These are phyloP conservation scores for Pseudopodoces humilis DNA, from an alignment of 2,113 vertebrate species.

Conservation along the genomic window DNA sequence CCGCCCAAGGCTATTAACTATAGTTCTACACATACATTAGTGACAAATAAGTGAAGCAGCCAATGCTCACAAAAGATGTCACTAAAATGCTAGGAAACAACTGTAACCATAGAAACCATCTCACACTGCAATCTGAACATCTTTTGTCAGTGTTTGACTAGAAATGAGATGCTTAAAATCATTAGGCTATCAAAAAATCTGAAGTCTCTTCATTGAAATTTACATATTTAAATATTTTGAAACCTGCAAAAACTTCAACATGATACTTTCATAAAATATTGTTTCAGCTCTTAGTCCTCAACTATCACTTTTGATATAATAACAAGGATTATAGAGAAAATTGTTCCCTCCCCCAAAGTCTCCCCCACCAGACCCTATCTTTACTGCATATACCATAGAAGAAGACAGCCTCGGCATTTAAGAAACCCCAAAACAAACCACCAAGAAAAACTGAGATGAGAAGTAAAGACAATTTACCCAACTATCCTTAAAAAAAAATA, in stretches of 20 bases:
- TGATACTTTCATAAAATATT: constrained; percentile 87
- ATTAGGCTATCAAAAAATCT: constrained; percentile 86
- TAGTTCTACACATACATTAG: constrained; percentile 87
- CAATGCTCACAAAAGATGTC: constrained; percentile 86
- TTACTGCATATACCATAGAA: constrained; percentile 38
- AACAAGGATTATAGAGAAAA: constrained; percentile 78
- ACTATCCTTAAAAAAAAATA: constrained; percentile 6
- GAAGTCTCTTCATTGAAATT: constrained; percentile 83
- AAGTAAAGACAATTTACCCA: constrained; percentile 48
- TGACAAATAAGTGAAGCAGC: constrained; percentile 88
- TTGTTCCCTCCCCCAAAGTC: constrained; percentile 55
- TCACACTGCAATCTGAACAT: constrained; percentile 87
- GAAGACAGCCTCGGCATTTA: constrained; percentile 43
- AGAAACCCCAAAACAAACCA: background rate
- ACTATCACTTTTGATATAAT: constrained; percentile 80
- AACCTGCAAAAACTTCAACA: constrained; percentile 85
- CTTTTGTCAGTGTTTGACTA: constrained; percentile 86
- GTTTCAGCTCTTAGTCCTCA: constrained; percentile 82
- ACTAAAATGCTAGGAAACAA: constrained; percentile 89
- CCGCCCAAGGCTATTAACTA: constrained; percentile 86
- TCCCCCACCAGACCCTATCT: constrained; percentile 47
- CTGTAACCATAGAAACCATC: constrained; percentile 87
- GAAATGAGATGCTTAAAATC: constrained; percentile 87
- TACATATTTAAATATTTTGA: constrained; percentile 89
- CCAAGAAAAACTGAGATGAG: background rate